Conservation (phyloP, 2,888 invertebrate species). For the Cynaeus angustus region DNA sequence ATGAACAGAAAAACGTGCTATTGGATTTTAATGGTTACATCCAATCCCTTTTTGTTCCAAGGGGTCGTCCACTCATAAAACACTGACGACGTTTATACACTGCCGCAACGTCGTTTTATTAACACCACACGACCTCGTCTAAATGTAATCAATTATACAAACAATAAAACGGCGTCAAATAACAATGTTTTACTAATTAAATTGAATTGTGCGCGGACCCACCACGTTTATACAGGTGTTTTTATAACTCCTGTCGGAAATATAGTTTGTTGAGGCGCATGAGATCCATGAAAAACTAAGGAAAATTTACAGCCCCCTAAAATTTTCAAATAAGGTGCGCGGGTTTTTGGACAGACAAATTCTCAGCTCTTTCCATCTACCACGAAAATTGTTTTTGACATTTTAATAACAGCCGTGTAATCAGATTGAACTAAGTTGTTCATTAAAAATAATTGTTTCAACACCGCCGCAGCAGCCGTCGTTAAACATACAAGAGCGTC, state of each 20-base stretch:
- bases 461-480: conserved; percentile 25
- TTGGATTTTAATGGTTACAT: conserved; percentile 28
- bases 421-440: conserved; percentile 31
- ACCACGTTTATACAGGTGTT: not conserved
- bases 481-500: conserved; percentile 15
- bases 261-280: not conserved
- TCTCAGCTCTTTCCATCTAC: not conserved
- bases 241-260: conserved; percentile 1
- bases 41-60: conserved; percentile 9
- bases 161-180: conserved; percentile 22
- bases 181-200: conserved; percentile 26
- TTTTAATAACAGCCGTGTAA: conserved; percentile 11
- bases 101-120: conserved; percentile 15
- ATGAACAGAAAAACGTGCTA: conserved; percentile 16
- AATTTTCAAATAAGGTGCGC: too few relatives aligned
- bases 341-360: too few relatives aligned
- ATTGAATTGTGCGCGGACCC: conserved; percentile 14
- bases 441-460: conserved; percentile 41
- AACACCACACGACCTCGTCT: conserved; percentile 2
- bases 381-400: not conserved
- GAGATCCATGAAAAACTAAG: too few relatives aligned
- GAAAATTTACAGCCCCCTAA: too few relatives aligned
- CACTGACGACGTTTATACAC: conserved; percentile 15
- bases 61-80: conserved; percentile 14
- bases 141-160: conserved; percentile 22